Evolutionary conservation across 1,140 invertebrate species (phyloP), one percentile per base, ranked within the genome.

Genomic region (Euura lappo): DNA sequence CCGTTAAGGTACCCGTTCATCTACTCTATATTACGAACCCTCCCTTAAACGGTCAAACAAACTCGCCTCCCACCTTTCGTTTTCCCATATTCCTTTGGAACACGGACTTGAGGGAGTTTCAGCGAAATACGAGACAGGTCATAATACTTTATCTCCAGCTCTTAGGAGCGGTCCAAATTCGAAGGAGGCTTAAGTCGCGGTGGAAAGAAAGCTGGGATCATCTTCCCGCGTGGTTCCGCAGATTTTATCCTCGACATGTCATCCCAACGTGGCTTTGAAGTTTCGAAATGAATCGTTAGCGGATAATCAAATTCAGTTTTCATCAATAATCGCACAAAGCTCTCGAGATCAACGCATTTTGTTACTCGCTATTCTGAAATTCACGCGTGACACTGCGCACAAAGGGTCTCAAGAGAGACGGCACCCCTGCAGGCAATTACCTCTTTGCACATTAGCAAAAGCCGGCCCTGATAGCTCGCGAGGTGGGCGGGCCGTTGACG

Each of bases 341-440:
- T 6, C 51, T 60, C 10, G 51, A 8, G 51, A 60, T 60, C 28
- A 28, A n/a, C 51, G 6, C 13, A 60, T 60, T 60, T 60, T 60
- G 13, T 60, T n/a, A 60, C 13, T 60, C 13, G 51, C 13, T 11
- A 60, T 60, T 60, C 51, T 60, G 51, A 60, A 60, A 60, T 60
- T 60, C 51, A 60, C 13, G 10, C 51, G 51, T 60, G 51, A 4
- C 51, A 8, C 51, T 60, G 3, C 51, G 51, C 51, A 60, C 51
- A 60, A 60, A 60, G 51, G 51, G 51, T 60, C 51, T 60, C 51
- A n/a, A n/a, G 51, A 60, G 51, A 60, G 51, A 11, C 13, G 51
- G 51, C 51, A 60, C 51, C 51, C 51, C 51, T 60, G 51, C 51
- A 60, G 51, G 51, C 51, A 60, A 60, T 60, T 60, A 60, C 51